A percentile compares a stretch with the other conserved stretches of the same genome.
These are phyloP conservation scores for Tachuris rubrigastra DNA, from an alignment of 2,113 vertebrate species.

Conservation along the genomic window DNA sequence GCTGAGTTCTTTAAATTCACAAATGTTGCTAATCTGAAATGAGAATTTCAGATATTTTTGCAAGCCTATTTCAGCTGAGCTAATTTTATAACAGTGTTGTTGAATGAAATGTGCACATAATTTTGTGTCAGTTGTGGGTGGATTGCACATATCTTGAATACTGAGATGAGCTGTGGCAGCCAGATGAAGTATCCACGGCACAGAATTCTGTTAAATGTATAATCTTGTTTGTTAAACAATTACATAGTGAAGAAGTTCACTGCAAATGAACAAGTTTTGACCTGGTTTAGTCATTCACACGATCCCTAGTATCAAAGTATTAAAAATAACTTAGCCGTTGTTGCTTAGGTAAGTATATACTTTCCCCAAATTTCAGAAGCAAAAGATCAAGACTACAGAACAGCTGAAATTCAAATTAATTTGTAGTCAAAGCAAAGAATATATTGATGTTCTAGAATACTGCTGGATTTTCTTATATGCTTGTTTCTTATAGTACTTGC, in stretches of 20 bases:
- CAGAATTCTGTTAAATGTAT: background rate
- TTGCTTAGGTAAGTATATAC: slow-evolving; percentile 4
- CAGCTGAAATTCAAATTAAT: background rate
- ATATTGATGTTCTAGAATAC: background rate
- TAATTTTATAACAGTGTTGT: slow-evolving; percentile 75
- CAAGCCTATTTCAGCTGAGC: slow-evolving; percentile 69
- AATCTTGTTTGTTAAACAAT: background rate
- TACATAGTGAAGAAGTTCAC: background rate
- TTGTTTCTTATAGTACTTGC: background rate
- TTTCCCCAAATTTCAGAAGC: background rate
- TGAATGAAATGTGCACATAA: slow-evolving; percentile 73
- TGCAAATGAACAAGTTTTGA: background rate
- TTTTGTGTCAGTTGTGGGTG: slow-evolving; percentile 55
- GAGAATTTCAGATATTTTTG: slow-evolving; percentile 78
- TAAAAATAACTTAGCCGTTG: background rate
- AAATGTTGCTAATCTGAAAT: slow-evolving; percentile 78
- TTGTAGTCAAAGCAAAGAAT: background rate
- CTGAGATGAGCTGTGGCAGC: slow-evolving; percentile 30
- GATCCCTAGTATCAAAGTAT: background rate
- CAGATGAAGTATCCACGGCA: background rate
- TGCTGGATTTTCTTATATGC: background rate
- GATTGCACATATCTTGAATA: slow-evolving; percentile 45
- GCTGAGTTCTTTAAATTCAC: slow-evolving; percentile 71
- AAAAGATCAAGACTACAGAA: background rate
- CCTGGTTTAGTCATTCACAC: background rate